Evolutionary conservation across 2,888 invertebrate genomes (phyloP), one percentile per base, ranked within the genome.

Genomic region (Eupithecia abbreviata): DNA sequence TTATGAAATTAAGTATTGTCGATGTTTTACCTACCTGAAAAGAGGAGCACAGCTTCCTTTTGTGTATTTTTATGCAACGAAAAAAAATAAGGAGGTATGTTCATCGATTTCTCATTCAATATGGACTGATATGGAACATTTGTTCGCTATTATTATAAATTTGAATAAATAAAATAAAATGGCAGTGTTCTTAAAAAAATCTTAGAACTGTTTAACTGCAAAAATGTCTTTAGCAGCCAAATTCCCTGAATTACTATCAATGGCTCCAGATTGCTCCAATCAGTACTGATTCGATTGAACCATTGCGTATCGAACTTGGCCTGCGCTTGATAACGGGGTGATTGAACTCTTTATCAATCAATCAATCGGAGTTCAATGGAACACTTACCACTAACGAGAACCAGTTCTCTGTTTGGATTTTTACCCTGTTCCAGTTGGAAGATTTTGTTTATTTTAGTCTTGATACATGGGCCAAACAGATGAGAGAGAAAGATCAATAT

Each of bases 311-410:
- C 75, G 76, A 79, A 81, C 81, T 82, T 80, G 80, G 75, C 75
- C 67, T 43, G 42, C 69, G 65, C 67, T 15, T 74, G 79, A 80
- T 81, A 81, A 76, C 47, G 73, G 74, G 81, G 76, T 79, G 66
- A 79, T 73, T 82, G 81, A 80, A 79, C 81, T 67, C 42, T 65
- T 77, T 79, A 77, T 79, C 77, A 45, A 69, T 77, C 71, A 13
- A 18, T 73, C 75, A 65, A 79, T 79, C 77, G 43, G 68, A 74
- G 58, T 74, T 79, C 70, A 73, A 49, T 74, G 55, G 18, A 43
- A 72, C 67, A 30, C 30, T 30, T 30, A 77, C 15, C 42, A 66
- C 42, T 66, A 42, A 65, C 65, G 65, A 65, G 71, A 68, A 45
- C 42, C 69, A 72, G 74, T 74, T 62, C 58, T 77, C 66, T 73